phyloP scores from a whole-genome alignment of 30 jellyfish, hydroid and myxozoan genomes.

The Turritopsis dohrnii region DNA sequence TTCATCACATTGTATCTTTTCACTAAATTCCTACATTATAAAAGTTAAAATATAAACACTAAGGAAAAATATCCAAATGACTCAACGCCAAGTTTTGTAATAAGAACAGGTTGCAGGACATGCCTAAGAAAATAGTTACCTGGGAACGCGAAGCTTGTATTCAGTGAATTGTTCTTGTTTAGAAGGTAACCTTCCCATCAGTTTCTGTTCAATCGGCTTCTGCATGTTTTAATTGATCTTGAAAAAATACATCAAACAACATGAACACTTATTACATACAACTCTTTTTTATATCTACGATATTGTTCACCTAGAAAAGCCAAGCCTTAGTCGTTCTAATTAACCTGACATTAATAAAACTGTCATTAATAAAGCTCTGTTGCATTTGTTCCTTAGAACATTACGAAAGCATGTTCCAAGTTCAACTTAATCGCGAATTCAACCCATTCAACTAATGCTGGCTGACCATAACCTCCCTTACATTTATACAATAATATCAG shows the following conservation, averaged over 20 bases:
- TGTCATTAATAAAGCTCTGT: no score
- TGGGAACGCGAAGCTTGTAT: conserved; percentile 83
- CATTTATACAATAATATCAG: no score
- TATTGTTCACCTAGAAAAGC: no score
- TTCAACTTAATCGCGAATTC: no score
- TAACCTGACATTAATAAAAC: no score
- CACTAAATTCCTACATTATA: conserved; percentile 54
- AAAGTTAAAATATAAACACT: background rate
- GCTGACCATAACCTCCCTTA: no score
- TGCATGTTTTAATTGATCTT: background rate
- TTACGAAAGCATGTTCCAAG: no score
- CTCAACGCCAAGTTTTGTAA: no score
- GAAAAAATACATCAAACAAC: background rate
- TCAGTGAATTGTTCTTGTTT: conserved; percentile 47
- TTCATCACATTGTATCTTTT: conserved; percentile 81
- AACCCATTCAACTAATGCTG: no score
- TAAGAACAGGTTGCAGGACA: background rate
- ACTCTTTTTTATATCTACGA: no score
- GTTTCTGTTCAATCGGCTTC: background rate
- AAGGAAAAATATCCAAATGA: background rate
- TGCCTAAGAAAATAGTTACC: conserved; percentile 39
- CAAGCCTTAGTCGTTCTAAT: no score
- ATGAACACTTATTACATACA: background rate
- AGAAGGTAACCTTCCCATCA: background rate
- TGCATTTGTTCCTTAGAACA: no score